Conservation (phyloP, 2,888 invertebrate species). For the Xylophagus ater region DNA sequence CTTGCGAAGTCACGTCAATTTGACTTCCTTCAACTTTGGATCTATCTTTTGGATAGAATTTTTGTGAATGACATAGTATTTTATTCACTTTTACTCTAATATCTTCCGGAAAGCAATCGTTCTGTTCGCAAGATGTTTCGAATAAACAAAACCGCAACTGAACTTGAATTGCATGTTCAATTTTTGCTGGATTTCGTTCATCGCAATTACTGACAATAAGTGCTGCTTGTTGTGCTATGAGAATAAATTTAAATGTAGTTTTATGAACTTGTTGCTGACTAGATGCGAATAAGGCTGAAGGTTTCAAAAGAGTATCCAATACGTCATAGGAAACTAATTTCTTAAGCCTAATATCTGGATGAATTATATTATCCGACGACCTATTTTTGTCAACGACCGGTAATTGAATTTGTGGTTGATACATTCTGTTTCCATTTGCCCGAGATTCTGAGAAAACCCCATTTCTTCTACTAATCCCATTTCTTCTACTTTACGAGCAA, state of each 20-base stretch:
- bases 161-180: slow-evolving; percentile 67
- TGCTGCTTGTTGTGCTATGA: slow-evolving; percentile 86
- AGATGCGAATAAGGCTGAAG: slow-evolving; percentile 69
- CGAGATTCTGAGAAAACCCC: no score
- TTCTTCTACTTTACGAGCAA: no score
- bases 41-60: slow-evolving; percentile 93
- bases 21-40: slow-evolving; percentile 96
- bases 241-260: slow-evolving; percentile 73
- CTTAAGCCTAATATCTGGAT: slow-evolving; percentile 88
- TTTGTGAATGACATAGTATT: slow-evolving; percentile 80
- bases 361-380: slow-evolving; percentile 61
- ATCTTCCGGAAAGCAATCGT: slow-evolving; percentile 88
- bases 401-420: slow-evolving; percentile 16
- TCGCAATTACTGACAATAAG: slow-evolving; percentile 75
- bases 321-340: slow-evolving; percentile 88
- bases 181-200: slow-evolving; percentile 51
- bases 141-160: slow-evolving; percentile 86
- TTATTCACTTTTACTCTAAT: slow-evolving; percentile 87
- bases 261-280: slow-evolving; percentile 72
- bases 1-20: slow-evolving; percentile 83
- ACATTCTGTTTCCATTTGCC: slow-evolving; percentile 14
- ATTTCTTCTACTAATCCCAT: no score
- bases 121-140: slow-evolving; percentile 86
- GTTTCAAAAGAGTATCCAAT: slow-evolving; percentile 75
- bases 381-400: slow-evolving; percentile 29